These are phyloP conservation scores for Gambelia wislizenii DNA, from an alignment of 2,797 vertebrate genomes.

Conservation along the genomic window DNA sequence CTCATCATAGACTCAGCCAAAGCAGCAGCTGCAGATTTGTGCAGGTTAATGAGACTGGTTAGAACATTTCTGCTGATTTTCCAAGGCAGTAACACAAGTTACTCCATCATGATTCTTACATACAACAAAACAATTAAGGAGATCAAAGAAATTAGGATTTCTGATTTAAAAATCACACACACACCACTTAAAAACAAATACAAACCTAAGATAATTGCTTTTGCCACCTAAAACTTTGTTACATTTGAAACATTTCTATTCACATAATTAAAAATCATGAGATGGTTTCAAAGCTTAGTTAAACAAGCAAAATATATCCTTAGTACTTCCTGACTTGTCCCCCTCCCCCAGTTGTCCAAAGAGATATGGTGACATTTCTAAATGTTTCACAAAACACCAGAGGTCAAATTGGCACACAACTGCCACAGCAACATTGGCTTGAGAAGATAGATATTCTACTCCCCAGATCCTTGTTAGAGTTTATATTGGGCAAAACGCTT, in stretches of 20 bases:
- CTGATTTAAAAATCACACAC: background rate
- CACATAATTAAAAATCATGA: constrained; percentile 21
- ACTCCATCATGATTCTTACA: background rate
- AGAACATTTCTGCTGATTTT: background rate
- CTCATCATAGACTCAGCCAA: background rate
- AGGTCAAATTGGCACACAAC: constrained; percentile 27
- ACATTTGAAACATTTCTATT: constrained; percentile 10
- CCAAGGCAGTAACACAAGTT: background rate
- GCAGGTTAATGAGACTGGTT: background rate
- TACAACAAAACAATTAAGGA: background rate
- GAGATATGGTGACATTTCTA: constrained; percentile 1
- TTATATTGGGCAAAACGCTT: constrained; percentile 20
- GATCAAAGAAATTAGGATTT: background rate
- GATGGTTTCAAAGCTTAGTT: constrained; percentile 2
- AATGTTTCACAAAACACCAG: constrained; percentile 42
- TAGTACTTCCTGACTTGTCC: background rate
- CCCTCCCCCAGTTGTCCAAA: constrained; percentile 23
- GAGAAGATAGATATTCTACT: constrained; percentile 38
- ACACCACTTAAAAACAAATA: no score
- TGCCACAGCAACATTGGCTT: background rate
- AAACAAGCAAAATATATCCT: constrained; percentile 31
- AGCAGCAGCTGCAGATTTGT: background rate
- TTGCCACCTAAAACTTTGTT: background rate
- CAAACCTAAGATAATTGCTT: background rate
- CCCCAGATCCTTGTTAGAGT: constrained; percentile 12